Percentiles rank a stretch among this genome's conserved stretches.
These are phyloP conservation scores for Haliclona indistincta DNA, from an alignment of 37 sponge, comb jelly and placozoan genomes.

Conservation along the genomic window DNA sequence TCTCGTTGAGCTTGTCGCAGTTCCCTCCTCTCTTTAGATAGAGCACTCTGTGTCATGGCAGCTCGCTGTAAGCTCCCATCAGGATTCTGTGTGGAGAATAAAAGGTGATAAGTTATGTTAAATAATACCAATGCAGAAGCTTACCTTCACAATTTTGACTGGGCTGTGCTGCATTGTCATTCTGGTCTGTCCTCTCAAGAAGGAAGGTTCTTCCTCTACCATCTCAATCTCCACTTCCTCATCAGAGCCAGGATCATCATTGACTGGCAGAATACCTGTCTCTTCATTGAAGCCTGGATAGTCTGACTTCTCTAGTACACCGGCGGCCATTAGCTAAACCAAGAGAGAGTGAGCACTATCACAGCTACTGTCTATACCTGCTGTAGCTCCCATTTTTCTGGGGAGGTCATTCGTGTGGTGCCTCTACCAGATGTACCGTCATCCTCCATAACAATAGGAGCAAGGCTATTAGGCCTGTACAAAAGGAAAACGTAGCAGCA, in stretches of 20 bases:
- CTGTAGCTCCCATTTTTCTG: constrained; percentile 98
- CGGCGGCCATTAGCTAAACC: constrained; percentile 86
- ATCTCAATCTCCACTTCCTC: constrained; percentile 89
- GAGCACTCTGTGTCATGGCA: constrained; percentile 98
- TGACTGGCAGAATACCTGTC: constrained; percentile 69
- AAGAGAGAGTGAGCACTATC: neutral
- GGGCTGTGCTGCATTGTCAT: constrained; percentile 79
- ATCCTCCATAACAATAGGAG: constrained; percentile 8
- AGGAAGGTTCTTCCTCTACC: constrained; percentile 92
- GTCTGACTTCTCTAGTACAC: constrained; percentile 88
- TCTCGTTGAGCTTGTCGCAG: constrained; percentile 84
- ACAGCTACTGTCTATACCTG: constrained; percentile 31
- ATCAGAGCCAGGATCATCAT: constrained; percentile 78
- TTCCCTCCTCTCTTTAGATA: constrained; percentile 95
- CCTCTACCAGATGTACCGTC: constrained; percentile 14
- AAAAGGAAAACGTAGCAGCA: neutral
- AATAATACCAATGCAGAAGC: neutral
- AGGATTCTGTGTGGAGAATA: constrained; percentile 68
- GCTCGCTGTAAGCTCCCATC: constrained; percentile 98
- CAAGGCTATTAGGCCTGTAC: constrained; percentile 29
- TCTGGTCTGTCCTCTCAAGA: constrained; percentile 91
- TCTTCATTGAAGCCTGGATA: constrained; percentile 95
- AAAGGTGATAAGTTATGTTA: neutral
- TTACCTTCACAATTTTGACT: constrained; percentile 91
- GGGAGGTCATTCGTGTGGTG: constrained; percentile 83